phyloP scores from a whole-genome alignment of 2,797 vertebrate species.

The Pelodytes ibericus region DNA sequence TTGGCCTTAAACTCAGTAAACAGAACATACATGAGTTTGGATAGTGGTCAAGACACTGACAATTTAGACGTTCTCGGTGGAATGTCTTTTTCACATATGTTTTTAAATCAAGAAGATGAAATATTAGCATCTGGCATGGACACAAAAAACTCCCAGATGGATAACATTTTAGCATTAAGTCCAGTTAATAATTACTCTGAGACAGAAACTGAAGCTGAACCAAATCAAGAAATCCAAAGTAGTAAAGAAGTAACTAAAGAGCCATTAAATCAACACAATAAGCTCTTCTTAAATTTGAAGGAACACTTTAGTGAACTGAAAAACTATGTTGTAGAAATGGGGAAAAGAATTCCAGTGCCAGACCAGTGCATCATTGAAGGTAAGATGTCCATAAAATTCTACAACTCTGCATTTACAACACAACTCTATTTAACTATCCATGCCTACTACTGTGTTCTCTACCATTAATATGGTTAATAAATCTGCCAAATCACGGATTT shows the following conservation, averaged over 20 bases:
- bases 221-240: conserved; percentile 45
- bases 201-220: conserved; percentile 48
- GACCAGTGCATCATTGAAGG: conserved; percentile 92
- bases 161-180: conserved; percentile 54
- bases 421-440: too few relatives aligned
- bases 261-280: conserved; percentile 71
- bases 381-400: conserved; percentile 63
- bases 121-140: conserved; percentile 56
- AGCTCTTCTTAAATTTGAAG: conserved; percentile 84
- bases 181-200: conserved; percentile 42
- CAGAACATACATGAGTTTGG: conserved; percentile 71
- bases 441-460: too few relatives aligned
- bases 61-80: conserved; percentile 68
- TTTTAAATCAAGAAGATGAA: conserved; percentile 63
- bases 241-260: conserved; percentile 49
- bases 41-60: conserved; percentile 71
- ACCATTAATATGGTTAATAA: too few relatives aligned
- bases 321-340: conserved; percentile 78
- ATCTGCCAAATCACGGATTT: too few relatives aligned
- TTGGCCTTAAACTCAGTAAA: conserved; percentile 78
- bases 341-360: conserved; percentile 84
- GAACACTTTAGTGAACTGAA: conserved; percentile 84
- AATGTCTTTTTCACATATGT: conserved; percentile 68
- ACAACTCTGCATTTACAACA: not conserved
- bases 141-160: conserved; percentile 53